Evolutionary conservation across 2,888 invertebrate genomes (phyloP), one percentile per base, ranked within the genome.

Genomic region (Patella ulyssiponensis): DNA sequence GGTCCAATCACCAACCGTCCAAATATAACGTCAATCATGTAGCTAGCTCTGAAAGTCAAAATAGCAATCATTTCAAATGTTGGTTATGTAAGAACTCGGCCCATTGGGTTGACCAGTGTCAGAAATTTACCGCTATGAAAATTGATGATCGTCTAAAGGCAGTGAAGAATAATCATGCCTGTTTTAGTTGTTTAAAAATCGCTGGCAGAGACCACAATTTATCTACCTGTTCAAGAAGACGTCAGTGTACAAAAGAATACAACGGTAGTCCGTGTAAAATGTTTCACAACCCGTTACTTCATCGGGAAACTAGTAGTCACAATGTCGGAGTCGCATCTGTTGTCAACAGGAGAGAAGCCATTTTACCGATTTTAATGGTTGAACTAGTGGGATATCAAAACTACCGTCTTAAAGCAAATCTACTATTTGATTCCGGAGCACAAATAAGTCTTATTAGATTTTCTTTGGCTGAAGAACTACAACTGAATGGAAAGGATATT

Each of bases 181-280:
- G 64, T 64, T 64, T 64, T 11, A 64, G 23, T 23, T 64, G 20
- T 23, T 64, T 64, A 23, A 64, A 64, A 64, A 64, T 64, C 14
- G 7, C 64, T 64, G 64, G 23, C 14, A 64, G 23, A 20, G 23
- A 64, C 14, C 64, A 64, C 23, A 23, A 23, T 64, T n/a, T 64
- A 23, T 23, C 23, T n/a, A 64, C n/a, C 64, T 64, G 64, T 64
- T 64, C 64, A 20, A 64, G 64, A 23, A 64, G 64, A 64, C 64
- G 64, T 20, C 64, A 64, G 17, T 64, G 64, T 64, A 64, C 23
- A 12, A 23, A 64, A 23, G n/a, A 9, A 5, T 64, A 64, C 14
- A 64, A 64, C 23, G 64, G 64, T 4, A 64, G 11, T 64, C 20
- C 20, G 11, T 64, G 64, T 20, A 64, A 64, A 64, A 11, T 64